Base-by-base conservation (phyloP, 2,797 vertebrate genomes). In the Acanthurus lineatus region DNA sequence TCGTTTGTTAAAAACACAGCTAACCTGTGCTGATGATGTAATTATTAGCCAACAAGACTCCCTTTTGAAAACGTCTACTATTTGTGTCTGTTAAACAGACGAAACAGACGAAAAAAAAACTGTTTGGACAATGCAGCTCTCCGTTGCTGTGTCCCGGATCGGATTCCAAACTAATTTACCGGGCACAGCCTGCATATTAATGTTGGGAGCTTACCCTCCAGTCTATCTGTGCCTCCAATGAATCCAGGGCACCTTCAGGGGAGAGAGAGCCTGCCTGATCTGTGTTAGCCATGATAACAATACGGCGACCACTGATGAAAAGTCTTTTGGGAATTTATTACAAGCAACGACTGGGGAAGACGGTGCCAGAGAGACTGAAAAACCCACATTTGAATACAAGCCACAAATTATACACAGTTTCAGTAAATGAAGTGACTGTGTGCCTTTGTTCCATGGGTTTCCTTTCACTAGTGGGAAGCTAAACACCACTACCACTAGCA, bases 371-470 rank as follows among this genome's bases (percentile, higher is more conserved):
- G 91, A 93, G 93, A 92, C 95, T 93, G 86, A 82, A 92, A 90
- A 91, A 93, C 92, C 88, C 86, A 95, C 93, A 91, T 96, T 94
- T 96, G 94, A 96, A 97, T 95, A 93, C 90, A 95, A 93, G 93
- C 94, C 95, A 95, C 96, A 97, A 96, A 96, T 96, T 96, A 96
- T 94, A 95, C 95, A 96, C 95, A 94, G 93, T 95, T 96, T 96
- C 94, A 95, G 94, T 94, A 95, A 96, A 97, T 94, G 92, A 93
- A 94, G 92, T 89, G 95, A 97, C 95, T 74, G 83, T 78, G 94
- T 65, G 94, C 91, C 94, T 97, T 97, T 97, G 96, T 97, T 96
- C 92, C 93, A 90, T 87, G 89, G 92, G 92, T 93, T 96, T 96
- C 93, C 93, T 95, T 95, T 95, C 83, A 92, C 95, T 95, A 94